A percentile compares a stretch with the other conserved stretches of the same genome.
These are phyloP conservation scores for Chloromyia formosa DNA, from an alignment of 2,888 invertebrate species.

Conservation along the genomic window DNA sequence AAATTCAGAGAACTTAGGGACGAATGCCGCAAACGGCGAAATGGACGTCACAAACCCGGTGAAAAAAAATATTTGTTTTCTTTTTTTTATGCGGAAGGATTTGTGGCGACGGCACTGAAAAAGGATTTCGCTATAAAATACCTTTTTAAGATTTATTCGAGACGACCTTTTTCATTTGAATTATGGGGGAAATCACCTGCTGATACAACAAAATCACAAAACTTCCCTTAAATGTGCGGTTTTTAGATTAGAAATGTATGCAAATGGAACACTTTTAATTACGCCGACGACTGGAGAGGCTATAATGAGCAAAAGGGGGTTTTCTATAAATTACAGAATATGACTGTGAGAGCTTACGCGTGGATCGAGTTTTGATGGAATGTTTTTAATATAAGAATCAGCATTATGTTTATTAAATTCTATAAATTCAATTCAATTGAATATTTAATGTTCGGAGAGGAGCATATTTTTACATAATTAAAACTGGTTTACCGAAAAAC, in stretches of 20 bases:
- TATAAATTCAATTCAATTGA: too few relatives aligned
- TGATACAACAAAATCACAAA: constrained; percentile 1
- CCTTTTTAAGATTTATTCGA: neutral
- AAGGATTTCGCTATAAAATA: neutral
- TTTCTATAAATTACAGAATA: neutral
- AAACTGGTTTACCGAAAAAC: too few relatives aligned
- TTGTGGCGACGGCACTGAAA: neutral
- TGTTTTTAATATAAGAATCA: neutral
- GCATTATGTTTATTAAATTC: too few relatives aligned
- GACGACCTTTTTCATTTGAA: neutral
- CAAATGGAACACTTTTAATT: neutral
- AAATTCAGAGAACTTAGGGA: neutral
- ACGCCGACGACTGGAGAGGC: neutral
- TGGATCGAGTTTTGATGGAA: neutral
- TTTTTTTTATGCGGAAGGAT: neutral
- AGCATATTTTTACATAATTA: too few relatives aligned
- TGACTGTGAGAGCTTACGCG: neutral
- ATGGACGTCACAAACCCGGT: neutral
- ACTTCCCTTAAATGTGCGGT: neutral
- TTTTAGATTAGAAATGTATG: neutral
- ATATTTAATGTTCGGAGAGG: too few relatives aligned
- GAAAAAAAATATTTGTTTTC: neutral
- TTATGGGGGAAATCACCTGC: constrained; percentile 4
- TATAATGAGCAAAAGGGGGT: neutral
- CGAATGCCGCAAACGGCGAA: neutral